Percentiles rank a stretch among this genome's conserved stretches.
These are phyloP conservation scores for Erethizon dorsatum DNA, from an alignment of 2,797 vertebrate genomes.

Conservation along the genomic window DNA sequence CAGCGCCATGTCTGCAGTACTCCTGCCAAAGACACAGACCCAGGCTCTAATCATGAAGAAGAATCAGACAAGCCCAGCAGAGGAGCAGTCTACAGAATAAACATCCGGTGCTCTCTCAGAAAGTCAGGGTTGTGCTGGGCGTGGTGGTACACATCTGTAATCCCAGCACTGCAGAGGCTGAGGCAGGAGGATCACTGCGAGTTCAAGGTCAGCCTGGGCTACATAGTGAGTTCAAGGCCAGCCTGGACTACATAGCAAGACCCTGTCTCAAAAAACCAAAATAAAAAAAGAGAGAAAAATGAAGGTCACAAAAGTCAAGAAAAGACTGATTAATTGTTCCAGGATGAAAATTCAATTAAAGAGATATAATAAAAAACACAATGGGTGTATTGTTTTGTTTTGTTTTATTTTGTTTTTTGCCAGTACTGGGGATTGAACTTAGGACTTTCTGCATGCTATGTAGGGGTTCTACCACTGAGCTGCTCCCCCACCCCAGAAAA, in stretches of 20 bases:
- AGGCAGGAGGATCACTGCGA: neutral
- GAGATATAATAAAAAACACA: neutral
- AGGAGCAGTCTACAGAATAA: neutral
- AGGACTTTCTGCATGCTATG: neutral
- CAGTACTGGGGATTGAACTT: too few relatives aligned
- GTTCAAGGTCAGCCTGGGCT: too few relatives aligned
- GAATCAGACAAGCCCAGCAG: neutral
- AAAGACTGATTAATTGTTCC: neutral
- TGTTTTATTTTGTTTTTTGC: too few relatives aligned
- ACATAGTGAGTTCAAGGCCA: too few relatives aligned
- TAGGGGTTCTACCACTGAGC: neutral
- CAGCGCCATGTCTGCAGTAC: neutral
- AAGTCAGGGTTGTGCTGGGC: neutral
- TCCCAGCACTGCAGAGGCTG: neutral
- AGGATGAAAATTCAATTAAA: neutral
- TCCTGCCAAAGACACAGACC: neutral
- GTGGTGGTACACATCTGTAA: neutral
- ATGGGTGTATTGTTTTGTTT: too few relatives aligned
- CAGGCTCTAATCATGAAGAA: neutral
- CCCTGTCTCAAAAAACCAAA: too few relatives aligned
- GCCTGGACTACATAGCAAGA: too few relatives aligned
- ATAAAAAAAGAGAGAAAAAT: too few relatives aligned
- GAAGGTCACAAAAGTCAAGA: neutral
- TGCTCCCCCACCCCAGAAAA: neutral
- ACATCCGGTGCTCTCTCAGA: neutral